phyloP scores from a whole-genome alignment of 2,888 invertebrate genomes.

The Papilio protenor region DNA sequence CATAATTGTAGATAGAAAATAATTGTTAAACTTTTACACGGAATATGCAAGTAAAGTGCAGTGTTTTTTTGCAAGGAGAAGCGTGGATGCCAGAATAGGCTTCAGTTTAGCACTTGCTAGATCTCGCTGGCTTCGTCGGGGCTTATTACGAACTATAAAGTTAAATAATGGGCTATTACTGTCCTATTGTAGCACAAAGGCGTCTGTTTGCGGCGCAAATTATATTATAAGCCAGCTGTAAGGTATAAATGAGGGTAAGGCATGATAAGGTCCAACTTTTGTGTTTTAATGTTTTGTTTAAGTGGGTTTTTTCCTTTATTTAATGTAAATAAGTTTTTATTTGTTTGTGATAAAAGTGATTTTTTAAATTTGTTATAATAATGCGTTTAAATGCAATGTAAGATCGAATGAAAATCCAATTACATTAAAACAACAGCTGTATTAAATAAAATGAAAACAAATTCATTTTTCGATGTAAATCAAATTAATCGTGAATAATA shows the following conservation, averaged over 20 bases:
- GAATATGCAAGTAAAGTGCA: background rate
- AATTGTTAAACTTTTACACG: background rate
- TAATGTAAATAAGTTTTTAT: background rate
- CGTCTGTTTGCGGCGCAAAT: slow-evolving; percentile 42
- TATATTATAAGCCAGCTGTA: slow-evolving; percentile 39
- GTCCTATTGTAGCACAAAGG: slow-evolving; percentile 43
- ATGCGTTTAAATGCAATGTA: no score
- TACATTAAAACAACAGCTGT: no score
- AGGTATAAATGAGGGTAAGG: slow-evolving; percentile 31
- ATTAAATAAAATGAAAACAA: no score
- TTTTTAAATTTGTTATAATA: no score
- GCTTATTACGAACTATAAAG: slow-evolving; percentile 44
- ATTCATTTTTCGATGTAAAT: no score
- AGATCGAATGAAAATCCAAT: no score
- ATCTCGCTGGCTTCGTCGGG: slow-evolving; percentile 39
- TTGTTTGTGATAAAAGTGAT: background rate
- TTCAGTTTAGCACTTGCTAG: slow-evolving; percentile 41
- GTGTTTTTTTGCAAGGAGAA: slow-evolving; percentile 20
- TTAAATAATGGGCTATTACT: slow-evolving; percentile 44
- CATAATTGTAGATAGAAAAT: background rate
- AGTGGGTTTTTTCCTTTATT: background rate
- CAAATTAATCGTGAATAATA: no score
- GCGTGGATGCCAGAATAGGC: slow-evolving; percentile 25
- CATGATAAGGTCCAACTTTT: slow-evolving; percentile 25
- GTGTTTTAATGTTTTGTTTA: slow-evolving; percentile 13